These are phyloP conservation scores for Sericinus montela DNA, from an alignment of 2,888 invertebrate species.

Conservation along the genomic window DNA sequence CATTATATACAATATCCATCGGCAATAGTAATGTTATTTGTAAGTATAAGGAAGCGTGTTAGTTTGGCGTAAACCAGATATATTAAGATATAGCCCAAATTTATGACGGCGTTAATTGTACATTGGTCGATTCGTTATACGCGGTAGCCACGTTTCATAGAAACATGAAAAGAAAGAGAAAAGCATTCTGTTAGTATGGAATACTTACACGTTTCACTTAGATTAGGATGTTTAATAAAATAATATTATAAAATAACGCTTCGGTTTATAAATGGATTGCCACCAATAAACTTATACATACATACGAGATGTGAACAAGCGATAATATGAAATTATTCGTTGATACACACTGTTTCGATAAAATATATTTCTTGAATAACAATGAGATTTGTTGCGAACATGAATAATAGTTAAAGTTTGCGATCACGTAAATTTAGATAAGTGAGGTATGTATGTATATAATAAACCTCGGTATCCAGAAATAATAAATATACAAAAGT, in stretches of 20 bases:
- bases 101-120: conserved; percentile 56
- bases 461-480: conserved; percentile 1
- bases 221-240: conserved; percentile 26
- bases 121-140: conserved; percentile 41
- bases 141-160: conserved; percentile 76
- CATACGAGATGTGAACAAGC: too few relatives aligned
- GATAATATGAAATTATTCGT: too few relatives aligned
- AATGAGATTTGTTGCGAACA: too few relatives aligned
- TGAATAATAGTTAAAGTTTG: too few relatives aligned
- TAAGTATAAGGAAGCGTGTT: conserved; percentile 53
- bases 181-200: conserved; percentile 76
- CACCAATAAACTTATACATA: too few relatives aligned
- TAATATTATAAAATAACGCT: too few relatives aligned
- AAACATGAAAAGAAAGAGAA: conserved; percentile 78
- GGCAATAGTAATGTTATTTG: conserved; percentile 36
- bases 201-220: conserved; percentile 50
- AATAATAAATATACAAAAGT: conserved; percentile 37
- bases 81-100: conserved; percentile 61
- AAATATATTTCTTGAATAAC: too few relatives aligned
- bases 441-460: not conserved
- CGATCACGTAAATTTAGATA: not conserved
- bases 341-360: too few relatives aligned
- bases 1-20: conserved; percentile 48
- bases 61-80: conserved; percentile 78
- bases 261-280: not conserved